A percentile compares a stretch with the other conserved stretches of the same genome.
These are phyloP conservation scores for Psix sp. DNA, from an alignment of 1,140 invertebrate species.

Conservation along the genomic window DNA sequence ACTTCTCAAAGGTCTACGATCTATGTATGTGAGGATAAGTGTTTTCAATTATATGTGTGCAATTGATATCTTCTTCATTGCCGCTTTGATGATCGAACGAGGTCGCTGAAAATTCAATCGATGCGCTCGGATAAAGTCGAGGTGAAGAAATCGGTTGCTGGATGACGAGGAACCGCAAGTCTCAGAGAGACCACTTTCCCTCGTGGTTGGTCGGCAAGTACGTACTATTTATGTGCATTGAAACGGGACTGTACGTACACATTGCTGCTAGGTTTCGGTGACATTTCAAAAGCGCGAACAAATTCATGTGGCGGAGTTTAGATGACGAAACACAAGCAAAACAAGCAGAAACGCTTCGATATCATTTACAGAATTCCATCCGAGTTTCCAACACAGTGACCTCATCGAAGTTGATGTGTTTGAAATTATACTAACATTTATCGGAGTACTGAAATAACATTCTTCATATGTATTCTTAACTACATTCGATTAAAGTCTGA, in stretches of 20 bases:
- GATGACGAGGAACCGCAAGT: constrained; percentile 38
- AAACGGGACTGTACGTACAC: constrained; percentile 18
- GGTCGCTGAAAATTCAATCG: constrained; percentile 34
- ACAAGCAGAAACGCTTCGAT: no score
- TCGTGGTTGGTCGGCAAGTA: constrained; percentile 13
- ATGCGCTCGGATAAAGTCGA: constrained; percentile 40
- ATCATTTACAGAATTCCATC: no score
- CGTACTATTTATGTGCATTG: no score
- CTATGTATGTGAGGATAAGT: no score
- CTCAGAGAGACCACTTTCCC: constrained; percentile 49
- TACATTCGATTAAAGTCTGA: no score
- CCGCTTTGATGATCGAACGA: constrained; percentile 35
- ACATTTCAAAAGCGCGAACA: constrained; percentile 53
- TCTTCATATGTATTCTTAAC: no score
- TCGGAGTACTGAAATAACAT: no score
- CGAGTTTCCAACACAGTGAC: no score
- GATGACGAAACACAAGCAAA: no score
- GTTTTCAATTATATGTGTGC: not conserved
- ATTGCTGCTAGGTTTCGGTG: constrained; percentile 43
- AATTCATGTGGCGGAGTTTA: constrained; percentile 27
- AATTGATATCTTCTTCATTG: constrained; percentile 32
- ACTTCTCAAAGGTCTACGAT: no score
- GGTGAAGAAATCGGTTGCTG: constrained; percentile 40
- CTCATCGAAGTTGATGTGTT: no score
- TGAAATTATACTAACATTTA: no score